phyloP scores from a whole-genome alignment of 2,797 vertebrate species.

The Philypnodon macrostomus region DNA sequence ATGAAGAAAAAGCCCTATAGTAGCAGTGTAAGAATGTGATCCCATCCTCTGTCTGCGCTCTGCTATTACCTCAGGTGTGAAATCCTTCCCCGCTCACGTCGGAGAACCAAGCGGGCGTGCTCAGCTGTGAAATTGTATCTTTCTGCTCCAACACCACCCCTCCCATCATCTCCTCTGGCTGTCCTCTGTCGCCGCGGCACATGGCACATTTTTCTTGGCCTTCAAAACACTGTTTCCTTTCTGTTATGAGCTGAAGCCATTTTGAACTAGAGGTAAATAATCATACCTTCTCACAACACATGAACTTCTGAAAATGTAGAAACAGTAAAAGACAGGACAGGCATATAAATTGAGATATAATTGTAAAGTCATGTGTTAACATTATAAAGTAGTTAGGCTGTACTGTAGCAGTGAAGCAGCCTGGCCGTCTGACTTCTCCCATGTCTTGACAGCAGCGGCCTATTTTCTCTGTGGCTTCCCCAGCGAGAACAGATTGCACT shows the following conservation, averaged over 20 bases:
- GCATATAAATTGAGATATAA: slow-evolving; percentile 35
- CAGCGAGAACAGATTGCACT: slow-evolving; percentile 39
- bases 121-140: slow-evolving; percentile 79
- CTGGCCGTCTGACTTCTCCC: slow-evolving; percentile 24
- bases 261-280: slow-evolving; percentile 44
- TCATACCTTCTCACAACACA: slow-evolving; percentile 13
- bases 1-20: slow-evolving; percentile 58
- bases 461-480: slow-evolving; percentile 40
- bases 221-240: slow-evolving; percentile 12
- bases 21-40: slow-evolving; percentile 61
- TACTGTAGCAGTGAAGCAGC: slow-evolving; percentile 23
- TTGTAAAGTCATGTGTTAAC: slow-evolving; percentile 39
- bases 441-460: slow-evolving; percentile 35
- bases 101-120: slow-evolving; percentile 60
- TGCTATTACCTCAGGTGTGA: slow-evolving; percentile 74
- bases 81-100: slow-evolving; percentile 56
- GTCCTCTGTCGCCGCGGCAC: slow-evolving; percentile 27
- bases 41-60: slow-evolving; percentile 55
- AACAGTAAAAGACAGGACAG: slow-evolving; percentile 12
- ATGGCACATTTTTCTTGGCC: slow-evolving; percentile 15
- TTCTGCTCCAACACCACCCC: slow-evolving; percentile 42
- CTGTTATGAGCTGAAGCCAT: slow-evolving; percentile 31
- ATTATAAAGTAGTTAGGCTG: slow-evolving; percentile 24
- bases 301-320: too few species aligned
- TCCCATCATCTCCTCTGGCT: slow-evolving; percentile 12